Conservation (phyloP, 2,113 vertebrate genomes). For the Seriola aureovittata region DNA sequence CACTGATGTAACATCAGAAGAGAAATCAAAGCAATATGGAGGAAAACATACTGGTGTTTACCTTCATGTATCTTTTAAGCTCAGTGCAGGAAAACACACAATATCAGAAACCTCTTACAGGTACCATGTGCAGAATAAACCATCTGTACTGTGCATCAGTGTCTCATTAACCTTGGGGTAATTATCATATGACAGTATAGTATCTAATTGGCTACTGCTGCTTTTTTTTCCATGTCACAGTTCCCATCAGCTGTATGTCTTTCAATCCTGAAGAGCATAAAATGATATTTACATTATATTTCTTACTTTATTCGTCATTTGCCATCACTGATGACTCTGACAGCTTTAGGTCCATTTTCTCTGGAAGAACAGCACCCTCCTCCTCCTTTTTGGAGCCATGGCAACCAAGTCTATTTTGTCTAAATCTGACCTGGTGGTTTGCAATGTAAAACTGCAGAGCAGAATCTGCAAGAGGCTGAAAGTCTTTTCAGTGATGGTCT, state of each 20-base stretch:
- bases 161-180: constrained; percentile 1
- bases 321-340: not conserved
- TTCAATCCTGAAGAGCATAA: not conserved
- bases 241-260: constrained; percentile 6
- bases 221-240: not conserved
- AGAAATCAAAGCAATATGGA: constrained; percentile 41
- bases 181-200: not conserved
- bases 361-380: not conserved
- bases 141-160: not conserved
- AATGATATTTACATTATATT: not conserved
- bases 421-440: not conserved
- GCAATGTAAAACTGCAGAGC: not conserved
- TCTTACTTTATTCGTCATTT: not conserved
- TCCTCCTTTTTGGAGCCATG: not conserved
- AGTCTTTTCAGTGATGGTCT: not conserved
- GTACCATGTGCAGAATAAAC: constrained; percentile 48
- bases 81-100: constrained; percentile 31
- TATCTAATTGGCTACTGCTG: not conserved
- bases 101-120: constrained; percentile 34
- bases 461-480: not conserved
- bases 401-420: not conserved
- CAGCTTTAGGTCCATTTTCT: not conserved
- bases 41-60: constrained; percentile 6
- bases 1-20: constrained; percentile 23
- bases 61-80: constrained; percentile 26